These are phyloP conservation scores for Nephrotoma guestfalica DNA, from an alignment of 2,888 invertebrate genomes.

Conservation along the genomic window DNA sequence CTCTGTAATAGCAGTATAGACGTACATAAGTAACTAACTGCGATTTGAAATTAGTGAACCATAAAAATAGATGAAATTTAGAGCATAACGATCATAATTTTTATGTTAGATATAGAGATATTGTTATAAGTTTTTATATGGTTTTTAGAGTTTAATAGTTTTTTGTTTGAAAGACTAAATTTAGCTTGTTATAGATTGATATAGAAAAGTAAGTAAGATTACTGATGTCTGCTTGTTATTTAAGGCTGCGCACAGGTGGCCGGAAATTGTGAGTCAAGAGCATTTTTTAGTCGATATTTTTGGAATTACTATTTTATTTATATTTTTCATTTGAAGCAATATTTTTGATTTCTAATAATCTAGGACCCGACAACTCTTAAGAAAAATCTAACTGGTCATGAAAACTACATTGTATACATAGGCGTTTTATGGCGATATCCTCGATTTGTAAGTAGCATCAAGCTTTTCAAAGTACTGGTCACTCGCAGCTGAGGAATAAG, in stretches of 20 bases:
- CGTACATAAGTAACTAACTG: neutral
- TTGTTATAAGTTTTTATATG: neutral
- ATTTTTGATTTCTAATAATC: too few relatives aligned
- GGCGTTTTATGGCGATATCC: too few relatives aligned
- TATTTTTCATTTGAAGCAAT: too few relatives aligned
- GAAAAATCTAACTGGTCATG: too few relatives aligned
- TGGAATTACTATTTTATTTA: too few relatives aligned
- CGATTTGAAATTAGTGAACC: neutral
- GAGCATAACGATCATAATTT: neutral
- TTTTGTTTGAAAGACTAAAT: neutral
- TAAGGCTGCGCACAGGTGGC: neutral
- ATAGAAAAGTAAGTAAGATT: neutral
- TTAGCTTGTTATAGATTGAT: neutral
- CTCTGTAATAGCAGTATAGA: neutral
- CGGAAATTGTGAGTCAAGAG: too few relatives aligned
- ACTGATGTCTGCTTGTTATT: neutral
- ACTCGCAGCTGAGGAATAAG: too few relatives aligned
- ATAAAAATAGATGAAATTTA: neutral
- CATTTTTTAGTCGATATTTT: too few relatives aligned
- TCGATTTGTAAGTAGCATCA: too few relatives aligned
- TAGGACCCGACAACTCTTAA: too few relatives aligned
- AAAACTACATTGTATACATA: too few relatives aligned
- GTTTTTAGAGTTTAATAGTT: neutral
- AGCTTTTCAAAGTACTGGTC: too few relatives aligned
- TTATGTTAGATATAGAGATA: neutral